Evolutionary conservation across 1,140 invertebrate species (phyloP).

Genomic region (Diorhabda sublineata): DNA sequence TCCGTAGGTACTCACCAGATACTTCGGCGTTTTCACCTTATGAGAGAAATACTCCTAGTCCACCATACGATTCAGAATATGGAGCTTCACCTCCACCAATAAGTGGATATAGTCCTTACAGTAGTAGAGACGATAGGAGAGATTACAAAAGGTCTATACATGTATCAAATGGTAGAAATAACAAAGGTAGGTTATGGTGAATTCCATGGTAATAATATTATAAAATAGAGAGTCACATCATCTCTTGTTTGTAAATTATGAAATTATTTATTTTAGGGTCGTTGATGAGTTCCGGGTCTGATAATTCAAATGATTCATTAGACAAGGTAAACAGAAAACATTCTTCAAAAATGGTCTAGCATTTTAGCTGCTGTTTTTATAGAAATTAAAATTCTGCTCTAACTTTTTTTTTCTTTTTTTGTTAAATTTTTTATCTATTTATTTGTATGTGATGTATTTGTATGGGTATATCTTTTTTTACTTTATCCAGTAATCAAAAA

Average conservation of each 20-base stretch:
- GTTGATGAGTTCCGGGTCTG: slow-evolving; percentile 41
- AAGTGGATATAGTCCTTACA: slow-evolving; percentile 38
- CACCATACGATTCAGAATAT: slow-evolving; percentile 43
- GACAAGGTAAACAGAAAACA: slow-evolving; percentile 36
- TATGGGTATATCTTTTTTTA: too few species aligned
- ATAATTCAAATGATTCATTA: slow-evolving; percentile 43
- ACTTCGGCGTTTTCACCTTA: slow-evolving; percentile 40
- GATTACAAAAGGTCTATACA: slow-evolving; percentile 33
- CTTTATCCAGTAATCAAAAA: too few species aligned
- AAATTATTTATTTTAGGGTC: slow-evolving; percentile 26
- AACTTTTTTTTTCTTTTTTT: too few species aligned
- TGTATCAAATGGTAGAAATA: slow-evolving; percentile 32
- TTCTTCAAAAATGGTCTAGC: slow-evolving; percentile 43
- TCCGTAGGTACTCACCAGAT: slow-evolving; percentile 36
- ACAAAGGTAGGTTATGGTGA: slow-evolving; percentile 27
- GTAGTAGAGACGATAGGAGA: slow-evolving; percentile 36
- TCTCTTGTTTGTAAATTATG: background rate
- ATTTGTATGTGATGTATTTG: too few species aligned
- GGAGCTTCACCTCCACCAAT: slow-evolving; percentile 35
- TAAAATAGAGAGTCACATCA: too few species aligned
- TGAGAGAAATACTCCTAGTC: slow-evolving; percentile 40
- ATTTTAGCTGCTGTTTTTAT: slow-evolving; percentile 31
- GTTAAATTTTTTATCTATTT: too few species aligned
- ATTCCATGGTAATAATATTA: too few species aligned
- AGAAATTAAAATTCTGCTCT: slow-evolving; percentile 4